Conservation (phyloP, 2,888 invertebrate species). For the Celastrina argiolus region DNA sequence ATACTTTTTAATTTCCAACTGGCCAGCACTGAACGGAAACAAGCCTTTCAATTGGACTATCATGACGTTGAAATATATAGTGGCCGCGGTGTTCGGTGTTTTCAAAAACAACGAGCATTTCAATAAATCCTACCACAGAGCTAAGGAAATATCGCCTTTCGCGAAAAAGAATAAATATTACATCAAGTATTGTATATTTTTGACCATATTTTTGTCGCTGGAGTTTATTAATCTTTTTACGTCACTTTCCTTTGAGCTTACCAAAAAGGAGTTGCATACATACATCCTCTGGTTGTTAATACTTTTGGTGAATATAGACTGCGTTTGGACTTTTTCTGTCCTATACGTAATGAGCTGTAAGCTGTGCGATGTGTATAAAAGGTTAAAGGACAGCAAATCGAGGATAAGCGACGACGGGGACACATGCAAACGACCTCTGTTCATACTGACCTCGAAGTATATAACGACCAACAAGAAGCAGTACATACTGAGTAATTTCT, state of each 20-base stretch:
- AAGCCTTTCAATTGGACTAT: constrained; percentile 9
- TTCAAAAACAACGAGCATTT: constrained; percentile 10
- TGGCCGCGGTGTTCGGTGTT: neutral
- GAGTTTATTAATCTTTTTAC: constrained; percentile 9
- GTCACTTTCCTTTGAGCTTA: neutral
- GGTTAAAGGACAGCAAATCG: constrained; percentile 11
- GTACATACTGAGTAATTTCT: neutral
- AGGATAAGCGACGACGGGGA: neutral
- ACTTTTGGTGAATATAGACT: constrained; percentile 20
- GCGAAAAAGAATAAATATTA: neutral
- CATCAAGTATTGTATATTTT: constrained; percentile 1
- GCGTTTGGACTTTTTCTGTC: constrained; percentile 27
- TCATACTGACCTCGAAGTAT: constrained; percentile 21
- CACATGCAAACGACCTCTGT: neutral
- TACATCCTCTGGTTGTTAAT: constrained; percentile 15
- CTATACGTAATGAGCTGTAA: constrained; percentile 24
- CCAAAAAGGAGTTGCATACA: neutral
- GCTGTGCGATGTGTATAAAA: constrained; percentile 24
- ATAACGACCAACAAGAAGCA: constrained; percentile 4
- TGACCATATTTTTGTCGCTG: neutral
- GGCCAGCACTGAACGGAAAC: constrained; percentile 2
- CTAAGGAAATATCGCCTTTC: neutral
- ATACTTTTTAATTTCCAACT: constrained; percentile 12
- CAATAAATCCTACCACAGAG: constrained; percentile 7
- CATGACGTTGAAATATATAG: constrained; percentile 6